Conservation (phyloP, 2,797 vertebrate genomes). For the Pangasius larnaudii region DNA sequence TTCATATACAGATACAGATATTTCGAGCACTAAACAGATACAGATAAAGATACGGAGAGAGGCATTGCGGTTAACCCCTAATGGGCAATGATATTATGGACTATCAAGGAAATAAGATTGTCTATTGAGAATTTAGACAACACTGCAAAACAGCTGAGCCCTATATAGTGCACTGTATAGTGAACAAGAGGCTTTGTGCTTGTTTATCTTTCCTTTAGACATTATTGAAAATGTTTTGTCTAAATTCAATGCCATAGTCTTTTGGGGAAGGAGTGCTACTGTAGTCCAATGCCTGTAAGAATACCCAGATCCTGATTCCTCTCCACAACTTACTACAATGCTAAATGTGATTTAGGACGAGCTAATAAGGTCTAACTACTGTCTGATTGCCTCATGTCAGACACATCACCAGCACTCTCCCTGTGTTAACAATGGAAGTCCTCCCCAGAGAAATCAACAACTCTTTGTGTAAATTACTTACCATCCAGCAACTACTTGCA, state of each 20-base stretch:
- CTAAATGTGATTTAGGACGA: slow-evolving; percentile 60
- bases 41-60: not conserved
- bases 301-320: not conserved
- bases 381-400: slow-evolving; percentile 61
- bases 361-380: slow-evolving; percentile 69
- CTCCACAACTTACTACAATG: slow-evolving; percentile 41
- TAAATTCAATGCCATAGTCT: not conserved
- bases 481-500: slow-evolving; percentile 61
- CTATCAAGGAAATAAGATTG: not conserved
- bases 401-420: slow-evolving; percentile 55
- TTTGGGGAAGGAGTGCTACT: not conserved
- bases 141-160: not conserved
- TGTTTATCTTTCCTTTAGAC: not conserved
- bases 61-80: not conserved
- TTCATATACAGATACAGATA: not conserved
- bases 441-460: slow-evolving; percentile 55
- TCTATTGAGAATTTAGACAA: not conserved
- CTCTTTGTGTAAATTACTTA: slow-evolving; percentile 53
- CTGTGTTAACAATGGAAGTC: slow-evolving; percentile 62
- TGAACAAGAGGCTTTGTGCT: not conserved
- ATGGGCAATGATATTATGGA: not conserved
- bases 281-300: not conserved
- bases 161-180: not conserved
- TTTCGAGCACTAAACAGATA: slow-evolving; percentile 8
- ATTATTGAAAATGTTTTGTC: not conserved